These are phyloP conservation scores for Aythya fuligula DNA, from an alignment of 2,797 vertebrate species.

Conservation along the genomic window DNA sequence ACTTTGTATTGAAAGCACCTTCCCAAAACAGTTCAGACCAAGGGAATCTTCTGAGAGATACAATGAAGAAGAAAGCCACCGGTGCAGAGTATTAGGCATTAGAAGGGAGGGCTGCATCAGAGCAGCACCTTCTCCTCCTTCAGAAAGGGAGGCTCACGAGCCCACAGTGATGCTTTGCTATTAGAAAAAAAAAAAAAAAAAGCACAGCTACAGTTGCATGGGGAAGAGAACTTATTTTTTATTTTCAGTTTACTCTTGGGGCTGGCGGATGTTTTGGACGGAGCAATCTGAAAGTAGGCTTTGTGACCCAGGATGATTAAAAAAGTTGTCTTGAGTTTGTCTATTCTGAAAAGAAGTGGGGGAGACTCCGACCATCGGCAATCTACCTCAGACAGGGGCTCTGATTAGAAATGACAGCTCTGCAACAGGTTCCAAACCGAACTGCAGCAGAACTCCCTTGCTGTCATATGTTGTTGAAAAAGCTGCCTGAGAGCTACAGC, in stretches of 20 bases:
- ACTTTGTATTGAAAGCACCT: neutral
- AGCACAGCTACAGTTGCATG: neutral
- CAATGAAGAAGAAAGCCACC: neutral
- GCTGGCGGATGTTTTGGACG: conserved; percentile 30
- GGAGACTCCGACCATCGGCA: conserved; percentile 21
- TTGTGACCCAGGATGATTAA: conserved; percentile 27
- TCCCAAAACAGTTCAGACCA: neutral
- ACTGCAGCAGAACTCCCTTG: neutral
- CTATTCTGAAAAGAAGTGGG: neutral
- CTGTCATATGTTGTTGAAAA: neutral
- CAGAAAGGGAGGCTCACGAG: neutral
- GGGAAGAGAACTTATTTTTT: neutral
- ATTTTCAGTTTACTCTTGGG: neutral
- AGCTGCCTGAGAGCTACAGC: neutral
- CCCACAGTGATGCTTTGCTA: neutral
- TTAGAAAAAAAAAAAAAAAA: neutral
- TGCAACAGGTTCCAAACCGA: conserved; percentile 2
- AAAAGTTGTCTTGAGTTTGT: conserved; percentile 49
- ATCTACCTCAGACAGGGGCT: neutral
- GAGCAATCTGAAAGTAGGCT: conserved; percentile 27
- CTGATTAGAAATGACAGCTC: conserved; percentile 1
- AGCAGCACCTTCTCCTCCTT: neutral
- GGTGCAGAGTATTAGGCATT: neutral
- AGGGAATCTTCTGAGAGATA: neutral
- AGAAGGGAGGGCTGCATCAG: neutral